These are phyloP conservation scores for Brenthis ino DNA, from an alignment of 2,888 invertebrate genomes.

Conservation along the genomic window DNA sequence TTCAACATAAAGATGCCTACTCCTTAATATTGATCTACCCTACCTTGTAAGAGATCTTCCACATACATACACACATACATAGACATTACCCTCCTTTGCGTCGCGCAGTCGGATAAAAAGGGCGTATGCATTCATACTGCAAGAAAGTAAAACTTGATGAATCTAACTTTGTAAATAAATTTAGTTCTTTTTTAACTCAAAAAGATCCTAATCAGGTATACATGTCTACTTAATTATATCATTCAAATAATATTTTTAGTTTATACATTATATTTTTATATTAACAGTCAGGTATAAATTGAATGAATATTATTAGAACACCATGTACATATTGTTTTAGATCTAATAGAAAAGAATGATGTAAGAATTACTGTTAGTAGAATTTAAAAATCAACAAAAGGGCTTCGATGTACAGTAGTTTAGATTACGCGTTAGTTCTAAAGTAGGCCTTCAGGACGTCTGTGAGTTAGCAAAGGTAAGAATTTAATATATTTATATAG, in stretches of 20 bases:
- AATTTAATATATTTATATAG: not conserved
- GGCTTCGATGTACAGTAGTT: slow-evolving; percentile 26
- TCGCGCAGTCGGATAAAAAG: too few species aligned
- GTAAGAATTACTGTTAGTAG: slow-evolving; percentile 28
- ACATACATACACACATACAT: too few species aligned
- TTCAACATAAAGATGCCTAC: too few species aligned
- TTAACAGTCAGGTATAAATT: not conserved
- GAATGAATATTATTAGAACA: slow-evolving; percentile 27
- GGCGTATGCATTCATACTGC: too few species aligned
- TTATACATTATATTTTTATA: not conserved
- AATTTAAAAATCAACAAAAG: slow-evolving; percentile 31
- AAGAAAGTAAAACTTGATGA: too few species aligned
- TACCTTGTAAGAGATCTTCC: too few species aligned
- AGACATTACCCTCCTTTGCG: too few species aligned
- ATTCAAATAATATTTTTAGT: not conserved
- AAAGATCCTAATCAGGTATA: too few species aligned
- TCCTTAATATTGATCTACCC: too few species aligned
- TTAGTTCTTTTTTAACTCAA: too few species aligned
- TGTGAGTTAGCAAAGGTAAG: slow-evolving; percentile 6
- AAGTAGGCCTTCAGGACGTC: slow-evolving; percentile 5
- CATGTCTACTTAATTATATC: too few species aligned
- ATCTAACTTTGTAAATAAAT: too few species aligned
- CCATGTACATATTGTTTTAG: slow-evolving; percentile 37
- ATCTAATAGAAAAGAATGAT: slow-evolving; percentile 32
- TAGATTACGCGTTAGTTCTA: slow-evolving; percentile 24